These are phyloP conservation scores for Pan paniscus DNA, from an alignment of 2,113 vertebrate genomes.

Conservation along the genomic window DNA sequence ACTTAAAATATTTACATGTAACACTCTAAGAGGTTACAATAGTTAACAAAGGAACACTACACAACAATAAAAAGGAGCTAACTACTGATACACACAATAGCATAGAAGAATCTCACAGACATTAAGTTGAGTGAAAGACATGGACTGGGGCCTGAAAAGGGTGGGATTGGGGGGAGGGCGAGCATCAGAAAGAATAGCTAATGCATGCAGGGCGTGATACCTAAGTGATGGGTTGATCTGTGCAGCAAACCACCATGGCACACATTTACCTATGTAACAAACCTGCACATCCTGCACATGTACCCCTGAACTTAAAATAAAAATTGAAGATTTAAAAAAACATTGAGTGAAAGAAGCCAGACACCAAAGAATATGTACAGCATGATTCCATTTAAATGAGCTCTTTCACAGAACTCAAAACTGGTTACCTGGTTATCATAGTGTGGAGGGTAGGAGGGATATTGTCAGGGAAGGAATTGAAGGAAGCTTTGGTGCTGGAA, in stretches of 20 bases:
- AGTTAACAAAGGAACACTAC: neutral
- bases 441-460: neutral
- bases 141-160: no score
- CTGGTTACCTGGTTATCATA: neutral
- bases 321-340: no score
- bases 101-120: neutral
- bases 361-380: neutral
- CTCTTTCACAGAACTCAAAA: neutral
- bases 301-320: no score
- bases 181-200: no score
- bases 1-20: slow-evolving; percentile 19
- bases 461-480: neutral
- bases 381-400: neutral
- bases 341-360: neutral
- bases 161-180: no score
- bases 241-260: no score
- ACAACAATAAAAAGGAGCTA: neutral
- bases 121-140: neutral
- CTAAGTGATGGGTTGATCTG: no score
- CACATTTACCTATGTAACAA: no score
- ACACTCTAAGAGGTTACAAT: neutral
- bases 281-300: no score
- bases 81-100: neutral
- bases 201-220: no score
- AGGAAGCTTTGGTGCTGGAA: neutral